phyloP scores from a whole-genome alignment of 92 coral and sea anemone genomes.

The Umimayanthus kanabou region DNA sequence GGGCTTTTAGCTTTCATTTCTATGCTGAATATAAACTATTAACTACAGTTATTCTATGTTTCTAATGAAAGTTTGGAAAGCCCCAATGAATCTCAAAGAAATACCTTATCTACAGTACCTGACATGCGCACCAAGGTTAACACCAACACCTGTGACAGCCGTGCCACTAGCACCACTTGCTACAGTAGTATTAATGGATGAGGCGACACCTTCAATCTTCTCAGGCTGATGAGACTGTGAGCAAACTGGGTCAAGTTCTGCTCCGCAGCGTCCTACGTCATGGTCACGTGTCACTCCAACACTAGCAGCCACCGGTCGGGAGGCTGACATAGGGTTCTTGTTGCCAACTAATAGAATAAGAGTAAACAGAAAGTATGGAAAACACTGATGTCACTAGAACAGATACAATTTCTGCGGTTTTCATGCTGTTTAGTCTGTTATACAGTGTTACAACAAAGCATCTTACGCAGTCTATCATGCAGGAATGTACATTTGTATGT shows the following conservation, averaged over 20 bases:
- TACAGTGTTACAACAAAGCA: neutral
- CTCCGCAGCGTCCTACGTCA: slow-evolving; percentile 70
- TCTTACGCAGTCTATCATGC: neutral
- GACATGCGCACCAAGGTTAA: slow-evolving; percentile 7
- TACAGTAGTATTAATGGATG: slow-evolving; percentile 26
- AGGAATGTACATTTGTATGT: neutral
- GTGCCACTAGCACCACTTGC: slow-evolving; percentile 18
- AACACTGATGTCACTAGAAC: neutral
- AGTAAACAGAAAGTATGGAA: neutral
- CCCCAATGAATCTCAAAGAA: neutral
- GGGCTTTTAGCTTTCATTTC: no score
- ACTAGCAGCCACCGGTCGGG: slow-evolving; percentile 43
- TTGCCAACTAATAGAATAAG: neutral
- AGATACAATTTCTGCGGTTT: neutral
- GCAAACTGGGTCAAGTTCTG: slow-evolving; percentile 67
- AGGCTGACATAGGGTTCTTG: slow-evolving; percentile 36
- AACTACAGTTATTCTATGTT: neutral
- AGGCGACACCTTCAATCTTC: slow-evolving; percentile 58
- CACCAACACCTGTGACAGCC: neutral
- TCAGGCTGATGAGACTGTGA: slow-evolving; percentile 75
- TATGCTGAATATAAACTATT: no score
- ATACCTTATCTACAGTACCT: slow-evolving; percentile 4
- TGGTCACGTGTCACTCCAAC: slow-evolving; percentile 67
- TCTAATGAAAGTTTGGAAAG: neutral
- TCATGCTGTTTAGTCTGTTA: neutral